A percentile compares a stretch with the other conserved stretches of the same genome.
These are phyloP conservation scores for Tachina grossa DNA, from an alignment of 2,888 invertebrate species.

Conservation along the genomic window DNA sequence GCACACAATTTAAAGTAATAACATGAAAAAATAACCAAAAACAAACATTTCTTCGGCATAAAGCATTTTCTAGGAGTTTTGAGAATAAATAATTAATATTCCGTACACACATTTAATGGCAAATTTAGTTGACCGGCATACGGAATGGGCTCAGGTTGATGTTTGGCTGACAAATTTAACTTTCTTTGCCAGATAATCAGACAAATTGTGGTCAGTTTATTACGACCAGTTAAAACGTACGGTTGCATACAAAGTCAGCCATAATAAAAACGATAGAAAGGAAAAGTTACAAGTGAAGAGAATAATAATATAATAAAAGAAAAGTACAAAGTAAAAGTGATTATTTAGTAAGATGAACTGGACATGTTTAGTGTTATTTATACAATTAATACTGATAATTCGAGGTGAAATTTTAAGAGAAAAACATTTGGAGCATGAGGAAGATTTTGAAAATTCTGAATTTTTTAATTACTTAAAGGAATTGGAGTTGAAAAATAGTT, in stretches of 20 bases:
- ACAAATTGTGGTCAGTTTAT: slow-evolving; percentile 51
- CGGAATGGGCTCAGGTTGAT: slow-evolving; percentile 30
- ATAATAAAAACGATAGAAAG: slow-evolving; percentile 10
- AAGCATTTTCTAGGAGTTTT: not conserved
- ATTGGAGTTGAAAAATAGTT: slow-evolving; percentile 41
- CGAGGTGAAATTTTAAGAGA: slow-evolving; percentile 26
- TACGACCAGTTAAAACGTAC: slow-evolving; percentile 15
- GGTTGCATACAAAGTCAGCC: slow-evolving; percentile 30
- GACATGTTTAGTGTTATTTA: slow-evolving; percentile 8
- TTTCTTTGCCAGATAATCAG: slow-evolving; percentile 56
- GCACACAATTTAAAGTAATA: slow-evolving; percentile 23
- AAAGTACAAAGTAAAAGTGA: slow-evolving; percentile 53
- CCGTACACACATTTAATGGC: slow-evolving; percentile 64
- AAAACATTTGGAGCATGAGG: not conserved
- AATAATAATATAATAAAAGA: too few relatives aligned
- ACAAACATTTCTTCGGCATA: slow-evolving; percentile 14
- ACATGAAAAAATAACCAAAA: slow-evolving; percentile 10
- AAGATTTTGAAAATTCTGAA: slow-evolving; percentile 14
- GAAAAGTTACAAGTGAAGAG: not conserved
- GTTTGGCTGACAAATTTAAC: slow-evolving; percentile 31
- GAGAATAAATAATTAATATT: slow-evolving; percentile 49
- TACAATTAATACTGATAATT: not conserved
- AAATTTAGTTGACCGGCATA: slow-evolving; percentile 56
- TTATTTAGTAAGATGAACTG: slow-evolving; percentile 38
- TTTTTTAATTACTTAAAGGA: slow-evolving; percentile 14